phyloP scores from a whole-genome alignment of 2,113 vertebrate species.

The Vulpes lagopus region DNA sequence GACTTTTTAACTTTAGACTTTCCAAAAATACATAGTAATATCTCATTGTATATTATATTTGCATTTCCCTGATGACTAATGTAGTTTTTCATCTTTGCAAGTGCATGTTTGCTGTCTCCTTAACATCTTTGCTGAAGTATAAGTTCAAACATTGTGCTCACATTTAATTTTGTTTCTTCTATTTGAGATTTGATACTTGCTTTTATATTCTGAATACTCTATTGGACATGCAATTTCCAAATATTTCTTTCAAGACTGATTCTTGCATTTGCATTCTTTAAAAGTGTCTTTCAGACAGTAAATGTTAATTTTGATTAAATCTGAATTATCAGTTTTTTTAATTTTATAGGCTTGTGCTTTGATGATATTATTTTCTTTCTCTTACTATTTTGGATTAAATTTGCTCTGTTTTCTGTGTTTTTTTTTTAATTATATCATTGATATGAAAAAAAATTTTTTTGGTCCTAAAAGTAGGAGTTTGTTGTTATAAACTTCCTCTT shows the following conservation, averaged over 20 bases:
- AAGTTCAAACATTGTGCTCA: background rate
- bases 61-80: background rate
- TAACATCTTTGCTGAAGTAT: background rate
- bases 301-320: background rate
- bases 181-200: background rate
- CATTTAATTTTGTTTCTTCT: background rate
- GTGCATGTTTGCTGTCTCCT: background rate
- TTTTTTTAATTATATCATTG: background rate
- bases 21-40: background rate
- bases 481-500: background rate
- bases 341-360: background rate
- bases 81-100: background rate
- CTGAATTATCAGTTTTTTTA: background rate
- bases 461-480: background rate
- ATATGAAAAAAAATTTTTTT: background rate
- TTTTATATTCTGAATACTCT: background rate
- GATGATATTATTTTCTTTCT: background rate
- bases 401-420: background rate
- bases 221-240: background rate
- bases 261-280: background rate
- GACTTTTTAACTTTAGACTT: background rate
- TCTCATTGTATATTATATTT: background rate
- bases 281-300: background rate
- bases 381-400: background rate
- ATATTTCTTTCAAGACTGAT: background rate